Base-by-base conservation (phyloP, 2,888 invertebrate genomes). In the Nomada fucata region DNA sequence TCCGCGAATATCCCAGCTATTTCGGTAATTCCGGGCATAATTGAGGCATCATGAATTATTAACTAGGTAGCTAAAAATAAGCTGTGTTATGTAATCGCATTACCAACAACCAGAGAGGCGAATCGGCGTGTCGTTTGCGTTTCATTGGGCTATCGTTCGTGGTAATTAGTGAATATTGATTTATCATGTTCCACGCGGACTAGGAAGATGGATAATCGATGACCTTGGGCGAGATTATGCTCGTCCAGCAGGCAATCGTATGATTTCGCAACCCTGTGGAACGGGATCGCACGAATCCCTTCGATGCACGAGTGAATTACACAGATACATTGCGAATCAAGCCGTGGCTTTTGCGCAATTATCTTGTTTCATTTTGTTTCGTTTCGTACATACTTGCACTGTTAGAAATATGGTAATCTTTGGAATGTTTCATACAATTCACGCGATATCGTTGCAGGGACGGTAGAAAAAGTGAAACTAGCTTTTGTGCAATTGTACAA, bases 181-280 rank as follows among this genome's bases (percentile, higher is more conserved):
- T 70, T 47, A 61, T 69, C 50, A 60, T 2, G 61, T 60, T 36
- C 4, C 26, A 42, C 61, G 50, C 29, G 42, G 71, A 63, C 20
- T 26, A 50, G 44, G 26, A 64, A 47, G 47, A 79, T 53, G 69
- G 65, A 63, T 69, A 79, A 81, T 74, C 55, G 69, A 53, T 50
- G 73, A 26, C 79, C 69, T 79, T 69, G 79, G 26, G 13, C 29
- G 67, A 29, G 52, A 78, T 80, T 80, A 64, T 47, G 55, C 20
- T 13, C 23, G 64, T n/a, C 11, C 64, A 59, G 5, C 9, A 26
- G 36, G n/a, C 44, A 76, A 76, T 76, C 59, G 65, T 65, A 36
- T 26, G 23, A 59, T 76, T 77, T 76, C 64, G 36, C 53, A 23
- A 20, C 47, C 57, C 15, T 52, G 44, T 36, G 29, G 23, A 18